Evolutionary conservation across 1,140 invertebrate species (phyloP), one percentile per base, ranked within the genome.

Genomic region (Penaeus japonicus): DNA sequence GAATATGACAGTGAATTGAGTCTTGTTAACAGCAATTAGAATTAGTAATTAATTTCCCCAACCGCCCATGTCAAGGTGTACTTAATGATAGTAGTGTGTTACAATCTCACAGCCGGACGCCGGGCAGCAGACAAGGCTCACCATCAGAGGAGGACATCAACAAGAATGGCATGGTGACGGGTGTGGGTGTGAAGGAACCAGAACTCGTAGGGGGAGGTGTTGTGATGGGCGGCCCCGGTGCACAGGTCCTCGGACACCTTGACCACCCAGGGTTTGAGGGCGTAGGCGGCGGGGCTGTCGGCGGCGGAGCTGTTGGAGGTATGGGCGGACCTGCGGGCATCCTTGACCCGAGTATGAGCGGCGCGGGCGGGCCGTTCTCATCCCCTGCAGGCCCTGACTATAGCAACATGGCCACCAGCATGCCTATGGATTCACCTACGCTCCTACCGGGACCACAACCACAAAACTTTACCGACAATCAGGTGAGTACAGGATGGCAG

Each of bases 111-210:
- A 87, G 85, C 62, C 85, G 85, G 24, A 87, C 85, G 39, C 85
- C 85, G n/a, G 85, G 96, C n/a, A 98, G 97, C 91, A 94, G 96
- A 91, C 97, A 98, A 92, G 97, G 96, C 30, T 97, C 97, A 15
- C 97, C 97, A 4, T 96, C 96, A 17, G 96, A 97, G 92, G 97
- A 97, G 91, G 96, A 97, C 89, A 93, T 95, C 65, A 91, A 91
- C 55, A 94, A 94, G 84, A 95, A 95, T 91, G 89, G 89, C 70
- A 90, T 89, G 39, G 87, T 91, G 80, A 57, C 84, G 20, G 87
- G 65, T 20, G 77, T 85, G 39, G 89, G 78, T 27, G 89, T 81
- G 65, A 85, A 62, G 87, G 80, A 77, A 84, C 77, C 62, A 27
- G 87, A 81, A 79, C 59, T 77, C 83, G 87, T 90, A 32, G 84